phyloP scores from a whole-genome alignment of 2,888 invertebrate species.

The Imbricaverruca yamaguchii region DNA sequence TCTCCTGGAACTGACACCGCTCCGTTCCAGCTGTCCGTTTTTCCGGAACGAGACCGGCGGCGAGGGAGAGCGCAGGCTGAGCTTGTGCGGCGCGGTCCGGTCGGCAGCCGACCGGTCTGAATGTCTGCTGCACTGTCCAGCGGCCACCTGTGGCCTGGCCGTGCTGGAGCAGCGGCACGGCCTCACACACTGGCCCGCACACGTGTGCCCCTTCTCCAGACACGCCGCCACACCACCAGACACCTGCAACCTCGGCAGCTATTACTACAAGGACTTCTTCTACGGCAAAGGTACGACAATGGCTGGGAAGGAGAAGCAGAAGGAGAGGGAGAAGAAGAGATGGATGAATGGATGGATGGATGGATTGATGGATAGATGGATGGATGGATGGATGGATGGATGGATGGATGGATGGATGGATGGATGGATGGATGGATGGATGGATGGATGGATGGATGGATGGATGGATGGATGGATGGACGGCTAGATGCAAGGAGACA shows the following conservation, averaged over 20 bases:
- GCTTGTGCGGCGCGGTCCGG: constrained; percentile 44
- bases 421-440: too few relatives aligned
- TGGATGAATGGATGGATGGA: too few relatives aligned
- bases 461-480: too few relatives aligned
- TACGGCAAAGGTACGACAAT: background rate
- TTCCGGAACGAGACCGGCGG: constrained; percentile 89
- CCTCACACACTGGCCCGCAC: constrained; percentile 66
- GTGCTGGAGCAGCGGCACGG: constrained; percentile 68
- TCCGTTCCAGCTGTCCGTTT: constrained; percentile 62
- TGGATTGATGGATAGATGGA: too few relatives aligned
- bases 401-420: too few relatives aligned
- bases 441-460: too few relatives aligned
- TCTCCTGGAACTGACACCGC: too few relatives aligned
- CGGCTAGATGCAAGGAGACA: too few relatives aligned
- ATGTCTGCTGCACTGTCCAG: constrained; percentile 56
- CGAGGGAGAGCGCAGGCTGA: constrained; percentile 76
- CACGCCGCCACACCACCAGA: constrained; percentile 43
- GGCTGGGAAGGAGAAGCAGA: too few relatives aligned
- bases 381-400: too few relatives aligned
- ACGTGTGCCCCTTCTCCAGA: constrained; percentile 50
- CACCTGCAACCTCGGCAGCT: constrained; percentile 19
- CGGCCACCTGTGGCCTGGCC: constrained; percentile 72
- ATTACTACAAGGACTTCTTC: constrained; percentile 23
- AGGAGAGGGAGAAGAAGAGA: too few relatives aligned
- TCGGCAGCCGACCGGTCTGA: background rate